Conservation (phyloP, 2,797 vertebrate genomes). For the Cygnus olor region DNA sequence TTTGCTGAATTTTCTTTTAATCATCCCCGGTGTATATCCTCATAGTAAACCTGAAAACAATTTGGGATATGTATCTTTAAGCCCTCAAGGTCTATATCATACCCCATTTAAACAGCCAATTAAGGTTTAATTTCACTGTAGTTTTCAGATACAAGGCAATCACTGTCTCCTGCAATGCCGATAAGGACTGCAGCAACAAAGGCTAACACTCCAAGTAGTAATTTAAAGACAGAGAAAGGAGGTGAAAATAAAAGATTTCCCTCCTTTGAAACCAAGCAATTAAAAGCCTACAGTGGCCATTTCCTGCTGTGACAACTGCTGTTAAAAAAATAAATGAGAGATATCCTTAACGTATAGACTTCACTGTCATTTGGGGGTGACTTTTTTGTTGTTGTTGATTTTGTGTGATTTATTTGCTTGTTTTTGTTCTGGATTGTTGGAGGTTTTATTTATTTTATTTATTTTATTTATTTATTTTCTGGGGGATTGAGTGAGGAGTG, state of each 20-base stretch:
- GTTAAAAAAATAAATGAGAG: slow-evolving; percentile 22
- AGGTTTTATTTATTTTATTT: not conserved
- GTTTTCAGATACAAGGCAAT: slow-evolving; percentile 58
- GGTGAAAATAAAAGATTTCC: slow-evolving; percentile 20
- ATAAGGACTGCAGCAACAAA: slow-evolving; percentile 64
- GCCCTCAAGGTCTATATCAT: slow-evolving; percentile 54
- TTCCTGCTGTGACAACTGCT: slow-evolving; percentile 26
- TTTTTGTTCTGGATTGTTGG: too few species aligned
- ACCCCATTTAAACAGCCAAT: slow-evolving; percentile 55
- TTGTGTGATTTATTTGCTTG: not conserved
- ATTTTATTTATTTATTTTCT: too few species aligned
- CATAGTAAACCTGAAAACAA: slow-evolving; percentile 27
- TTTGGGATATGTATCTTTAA: not conserved
- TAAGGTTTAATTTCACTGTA: slow-evolving; percentile 68
- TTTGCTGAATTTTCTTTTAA: not conserved
- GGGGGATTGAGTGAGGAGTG: not conserved
- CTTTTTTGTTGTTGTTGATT: not conserved
- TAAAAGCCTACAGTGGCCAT: slow-evolving; percentile 22
- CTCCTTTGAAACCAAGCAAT: slow-evolving; percentile 11
- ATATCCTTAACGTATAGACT: not conserved
- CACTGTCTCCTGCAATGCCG: slow-evolving; percentile 44
- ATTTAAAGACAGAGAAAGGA: slow-evolving; percentile 52
- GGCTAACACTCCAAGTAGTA: slow-evolving; percentile 25
- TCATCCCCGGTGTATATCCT: not conserved
- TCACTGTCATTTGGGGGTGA: not conserved